Evolutionary conservation across 2,797 vertebrate species (phyloP).

Genomic region (Cygnus olor): DNA sequence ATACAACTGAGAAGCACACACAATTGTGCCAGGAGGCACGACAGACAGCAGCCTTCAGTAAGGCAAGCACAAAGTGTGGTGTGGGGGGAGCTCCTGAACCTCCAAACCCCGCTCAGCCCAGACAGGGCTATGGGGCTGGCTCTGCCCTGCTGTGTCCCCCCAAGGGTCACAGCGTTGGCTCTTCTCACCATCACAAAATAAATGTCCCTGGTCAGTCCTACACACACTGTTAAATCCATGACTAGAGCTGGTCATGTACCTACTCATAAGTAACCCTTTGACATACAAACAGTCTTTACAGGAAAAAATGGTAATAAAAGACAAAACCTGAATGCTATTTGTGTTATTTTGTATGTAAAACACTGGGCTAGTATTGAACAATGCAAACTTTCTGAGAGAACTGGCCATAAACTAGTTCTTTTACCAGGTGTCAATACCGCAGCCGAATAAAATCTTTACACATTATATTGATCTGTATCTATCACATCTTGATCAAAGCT

Average conservation of each 20-base stretch:
- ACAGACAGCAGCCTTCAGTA: background rate
- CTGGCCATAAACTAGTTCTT: background rate
- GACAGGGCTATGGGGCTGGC: background rate
- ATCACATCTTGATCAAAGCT: conserved; percentile 77
- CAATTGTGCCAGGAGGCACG: background rate
- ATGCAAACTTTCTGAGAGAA: conserved; percentile 3
- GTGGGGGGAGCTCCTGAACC: background rate
- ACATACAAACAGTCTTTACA: background rate
- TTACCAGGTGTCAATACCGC: conserved; percentile 57
- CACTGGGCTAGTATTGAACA: background rate
- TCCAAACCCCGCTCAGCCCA: accelerated
- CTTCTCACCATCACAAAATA: background rate
- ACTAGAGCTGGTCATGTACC: background rate
- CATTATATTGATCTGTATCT: conserved; percentile 75
- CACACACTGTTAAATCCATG: background rate
- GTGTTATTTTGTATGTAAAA: background rate
- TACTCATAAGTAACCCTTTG: background rate
- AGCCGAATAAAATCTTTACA: conserved; percentile 69
- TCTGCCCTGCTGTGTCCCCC: background rate
- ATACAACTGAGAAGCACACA: background rate
- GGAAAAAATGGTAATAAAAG: background rate
- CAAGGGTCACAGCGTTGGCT: background rate
- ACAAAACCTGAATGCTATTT: background rate
- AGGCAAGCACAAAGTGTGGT: accelerated
- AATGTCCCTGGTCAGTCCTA: background rate